A percentile compares a stretch with the other conserved stretches of the same genome.
Conservation (phyloP, 1,140 invertebrate genomes). For the Chrysopa pallens region DNA sequence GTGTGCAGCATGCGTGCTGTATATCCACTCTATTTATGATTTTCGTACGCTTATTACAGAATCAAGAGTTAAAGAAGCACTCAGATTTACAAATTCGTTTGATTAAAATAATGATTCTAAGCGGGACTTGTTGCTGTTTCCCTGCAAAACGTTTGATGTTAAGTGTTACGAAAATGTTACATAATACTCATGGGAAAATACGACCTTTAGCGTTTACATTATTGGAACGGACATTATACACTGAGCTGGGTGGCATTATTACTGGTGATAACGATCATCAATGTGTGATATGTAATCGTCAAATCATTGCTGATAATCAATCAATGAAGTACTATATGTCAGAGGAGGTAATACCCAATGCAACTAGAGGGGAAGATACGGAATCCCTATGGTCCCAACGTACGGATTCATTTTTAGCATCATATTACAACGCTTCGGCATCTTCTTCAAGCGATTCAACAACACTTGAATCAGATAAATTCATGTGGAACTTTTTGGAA, state of each 20-base stretch:
- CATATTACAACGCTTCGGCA: constrained; percentile 16
- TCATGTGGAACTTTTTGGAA: constrained; percentile 34
- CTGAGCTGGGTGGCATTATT: constrained; percentile 30
- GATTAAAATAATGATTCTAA: constrained; percentile 31
- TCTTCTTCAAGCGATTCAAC: constrained; percentile 15
- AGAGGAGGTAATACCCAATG: background rate
- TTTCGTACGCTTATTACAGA: constrained; percentile 28
- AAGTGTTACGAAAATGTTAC: constrained; percentile 21
- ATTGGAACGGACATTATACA: constrained; percentile 36
- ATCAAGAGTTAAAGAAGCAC: constrained; percentile 22
- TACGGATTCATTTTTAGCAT: background rate
- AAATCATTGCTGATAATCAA: background rate
- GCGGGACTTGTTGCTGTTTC: constrained; percentile 45
- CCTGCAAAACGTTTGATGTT: constrained; percentile 25
- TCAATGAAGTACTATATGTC: background rate
- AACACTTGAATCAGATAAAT: constrained; percentile 20
- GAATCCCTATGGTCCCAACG: background rate
- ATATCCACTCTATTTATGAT: constrained; percentile 36
- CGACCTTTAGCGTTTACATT: constrained; percentile 23
- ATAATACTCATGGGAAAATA: constrained; percentile 15
- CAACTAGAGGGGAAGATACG: background rate
- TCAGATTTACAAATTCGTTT: constrained; percentile 27
- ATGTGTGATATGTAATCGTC: background rate
- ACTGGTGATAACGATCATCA: constrained; percentile 5
- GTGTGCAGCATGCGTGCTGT: constrained; percentile 26